Conservation (phyloP, 2,113 vertebrate genomes). For the Stegostoma tigrinum region DNA sequence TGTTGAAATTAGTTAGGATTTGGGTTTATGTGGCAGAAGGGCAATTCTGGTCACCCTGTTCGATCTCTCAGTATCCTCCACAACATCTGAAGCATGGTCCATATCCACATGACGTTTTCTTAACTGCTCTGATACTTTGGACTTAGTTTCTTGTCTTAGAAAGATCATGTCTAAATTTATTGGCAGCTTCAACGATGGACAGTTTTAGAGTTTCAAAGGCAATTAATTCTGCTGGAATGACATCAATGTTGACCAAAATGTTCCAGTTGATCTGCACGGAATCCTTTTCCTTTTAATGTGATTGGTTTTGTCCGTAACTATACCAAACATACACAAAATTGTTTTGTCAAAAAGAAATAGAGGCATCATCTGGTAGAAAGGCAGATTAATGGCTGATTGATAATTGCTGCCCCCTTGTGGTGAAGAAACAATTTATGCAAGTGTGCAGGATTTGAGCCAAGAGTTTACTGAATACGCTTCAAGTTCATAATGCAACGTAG, state of each 20-base stretch:
- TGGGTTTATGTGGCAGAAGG: neutral
- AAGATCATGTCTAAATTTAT: neutral
- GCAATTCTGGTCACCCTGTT: neutral
- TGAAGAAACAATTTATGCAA: neutral
- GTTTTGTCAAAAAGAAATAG: neutral
- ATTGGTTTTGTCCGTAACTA: neutral
- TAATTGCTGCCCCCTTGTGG: constrained; percentile 35
- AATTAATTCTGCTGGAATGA: neutral
- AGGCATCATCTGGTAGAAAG: neutral
- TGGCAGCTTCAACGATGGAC: neutral
- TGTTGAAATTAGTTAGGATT: neutral
- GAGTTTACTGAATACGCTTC: neutral
- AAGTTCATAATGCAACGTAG: neutral
- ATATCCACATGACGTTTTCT: neutral
- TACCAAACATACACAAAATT: neutral
- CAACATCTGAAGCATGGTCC: neutral
- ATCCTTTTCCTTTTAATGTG: neutral
- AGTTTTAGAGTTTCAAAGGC: neutral
- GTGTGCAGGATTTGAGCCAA: neutral
- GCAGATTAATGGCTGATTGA: constrained; percentile 28
- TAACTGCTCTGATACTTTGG: too few relatives aligned
- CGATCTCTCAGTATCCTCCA: neutral
- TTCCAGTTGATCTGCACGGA: neutral
- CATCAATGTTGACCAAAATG: neutral
- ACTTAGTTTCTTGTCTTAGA: neutral